phyloP scores from a whole-genome alignment of 2,797 vertebrate species.

The Aulostomus chinensis region DNA sequence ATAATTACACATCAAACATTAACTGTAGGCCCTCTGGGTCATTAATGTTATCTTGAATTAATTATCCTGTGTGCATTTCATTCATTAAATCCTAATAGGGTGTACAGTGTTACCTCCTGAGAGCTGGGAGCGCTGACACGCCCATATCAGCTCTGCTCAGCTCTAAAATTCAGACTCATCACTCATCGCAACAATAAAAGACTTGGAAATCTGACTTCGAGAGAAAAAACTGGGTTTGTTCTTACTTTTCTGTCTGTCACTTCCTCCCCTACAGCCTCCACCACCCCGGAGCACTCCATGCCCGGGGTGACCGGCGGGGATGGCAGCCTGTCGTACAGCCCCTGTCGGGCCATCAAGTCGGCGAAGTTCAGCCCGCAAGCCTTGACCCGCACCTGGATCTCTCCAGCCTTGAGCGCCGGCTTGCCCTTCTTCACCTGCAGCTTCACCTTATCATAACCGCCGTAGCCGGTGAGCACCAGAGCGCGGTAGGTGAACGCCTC shows the following conservation, averaged over 20 bases:
- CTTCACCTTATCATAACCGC: constrained; percentile 94
- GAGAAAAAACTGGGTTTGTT: neutral
- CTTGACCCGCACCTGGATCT: constrained; percentile 87
- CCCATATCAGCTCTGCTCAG: constrained; percentile 62
- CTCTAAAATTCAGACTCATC: neutral
- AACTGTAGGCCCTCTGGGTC: neutral
- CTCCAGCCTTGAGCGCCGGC: constrained; percentile 82
- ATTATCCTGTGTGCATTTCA: too few species aligned
- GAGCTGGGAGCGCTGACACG: constrained; percentile 53
- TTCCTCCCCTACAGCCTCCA: constrained; percentile 90
- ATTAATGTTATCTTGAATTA: too few species aligned
- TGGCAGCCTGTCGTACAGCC: constrained; percentile 89
- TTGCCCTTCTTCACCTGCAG: constrained; percentile 87
- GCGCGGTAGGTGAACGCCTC: constrained; percentile 81
- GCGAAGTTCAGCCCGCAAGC: constrained; percentile 95
- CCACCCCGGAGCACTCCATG: constrained; percentile 90
- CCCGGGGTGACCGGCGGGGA: constrained; percentile 88
- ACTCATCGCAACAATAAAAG: neutral
- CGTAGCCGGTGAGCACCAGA: constrained; percentile 83
- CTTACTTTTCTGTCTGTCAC: constrained; percentile 91
- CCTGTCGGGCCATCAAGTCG: constrained; percentile 91
- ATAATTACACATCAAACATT: neutral
- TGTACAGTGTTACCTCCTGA: neutral
- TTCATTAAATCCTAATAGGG: neutral
- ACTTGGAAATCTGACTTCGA: neutral